Percentiles rank a stretch among this genome's conserved stretches.
phyloP scores from a whole-genome alignment of 2,113 vertebrate genomes.

The Hemicordylus capensis region DNA sequence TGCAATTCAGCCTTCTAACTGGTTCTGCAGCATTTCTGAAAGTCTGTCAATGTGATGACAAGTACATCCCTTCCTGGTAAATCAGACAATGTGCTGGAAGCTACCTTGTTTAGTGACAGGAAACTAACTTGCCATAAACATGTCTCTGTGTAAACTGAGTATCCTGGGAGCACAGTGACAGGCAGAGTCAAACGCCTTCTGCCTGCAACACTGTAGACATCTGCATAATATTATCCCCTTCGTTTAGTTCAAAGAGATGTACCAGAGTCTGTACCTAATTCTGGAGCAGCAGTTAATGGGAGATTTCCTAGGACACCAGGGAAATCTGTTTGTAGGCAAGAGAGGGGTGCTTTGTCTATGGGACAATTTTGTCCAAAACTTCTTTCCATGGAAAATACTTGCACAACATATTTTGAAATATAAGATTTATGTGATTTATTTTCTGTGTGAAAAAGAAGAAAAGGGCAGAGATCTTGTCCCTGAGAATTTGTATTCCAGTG shows the following conservation, averaged over 20 bases:
- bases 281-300: not conserved
- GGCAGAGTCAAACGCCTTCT: not conserved
- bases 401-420: not conserved
- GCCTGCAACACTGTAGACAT: not conserved
- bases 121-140: not conserved
- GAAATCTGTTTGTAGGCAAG: not conserved
- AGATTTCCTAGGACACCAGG: not conserved
- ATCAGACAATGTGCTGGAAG: not conserved
- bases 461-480: not conserved
- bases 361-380: not conserved
- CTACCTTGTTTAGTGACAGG: not conserved
- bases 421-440: not conserved
- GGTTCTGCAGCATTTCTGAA: not conserved
- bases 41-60: not conserved
- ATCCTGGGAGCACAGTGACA: not conserved
- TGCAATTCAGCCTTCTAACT: not conserved
- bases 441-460: not conserved
- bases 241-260: not conserved
- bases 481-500: not conserved
- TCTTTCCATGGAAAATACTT: not conserved
- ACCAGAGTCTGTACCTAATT: not conserved
- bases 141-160: not conserved
- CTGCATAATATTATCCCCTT: not conserved
- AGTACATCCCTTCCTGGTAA: not conserved
- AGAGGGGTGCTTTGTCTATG: not conserved